phyloP scores from a whole-genome alignment of 2,113 vertebrate genomes.

The Aegithalos caudatus region DNA sequence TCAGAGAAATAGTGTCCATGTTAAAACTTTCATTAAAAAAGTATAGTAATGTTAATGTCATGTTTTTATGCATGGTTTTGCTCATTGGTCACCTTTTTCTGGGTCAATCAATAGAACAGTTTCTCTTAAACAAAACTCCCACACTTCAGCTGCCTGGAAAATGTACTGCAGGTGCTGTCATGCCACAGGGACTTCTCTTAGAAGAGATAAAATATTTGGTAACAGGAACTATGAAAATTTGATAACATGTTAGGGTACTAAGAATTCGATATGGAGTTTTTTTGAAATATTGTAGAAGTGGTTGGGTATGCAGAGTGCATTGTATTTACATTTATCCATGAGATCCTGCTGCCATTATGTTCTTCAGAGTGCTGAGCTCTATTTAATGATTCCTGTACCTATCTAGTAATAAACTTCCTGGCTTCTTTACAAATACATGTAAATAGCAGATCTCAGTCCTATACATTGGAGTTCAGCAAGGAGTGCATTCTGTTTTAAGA shows the following conservation, averaged over 20 bases:
- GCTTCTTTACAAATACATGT: neutral
- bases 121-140: neutral
- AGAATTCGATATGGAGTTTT: rapidly evolving
- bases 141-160: neutral
- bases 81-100: neutral
- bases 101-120: neutral
- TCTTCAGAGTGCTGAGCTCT: neutral
- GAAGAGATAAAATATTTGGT: neutral
- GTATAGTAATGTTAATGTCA: rapidly evolving
- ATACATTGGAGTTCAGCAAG: neutral
- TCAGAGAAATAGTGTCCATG: neutral
- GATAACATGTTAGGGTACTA: neutral
- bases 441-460: neutral
- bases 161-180: neutral
- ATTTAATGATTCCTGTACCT: neutral
- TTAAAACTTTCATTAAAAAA: neutral
- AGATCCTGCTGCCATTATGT: neutral
- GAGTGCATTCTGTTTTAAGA: neutral
- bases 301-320: neutral
- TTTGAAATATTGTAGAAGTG: neutral
- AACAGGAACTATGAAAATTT: neutral
- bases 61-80: neutral
- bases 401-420: neutral
- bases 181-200: neutral
- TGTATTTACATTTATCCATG: neutral